These are phyloP conservation scores for Zaprionus lineosus DNA, from an alignment of 2,888 invertebrate genomes.

Conservation along the genomic window DNA sequence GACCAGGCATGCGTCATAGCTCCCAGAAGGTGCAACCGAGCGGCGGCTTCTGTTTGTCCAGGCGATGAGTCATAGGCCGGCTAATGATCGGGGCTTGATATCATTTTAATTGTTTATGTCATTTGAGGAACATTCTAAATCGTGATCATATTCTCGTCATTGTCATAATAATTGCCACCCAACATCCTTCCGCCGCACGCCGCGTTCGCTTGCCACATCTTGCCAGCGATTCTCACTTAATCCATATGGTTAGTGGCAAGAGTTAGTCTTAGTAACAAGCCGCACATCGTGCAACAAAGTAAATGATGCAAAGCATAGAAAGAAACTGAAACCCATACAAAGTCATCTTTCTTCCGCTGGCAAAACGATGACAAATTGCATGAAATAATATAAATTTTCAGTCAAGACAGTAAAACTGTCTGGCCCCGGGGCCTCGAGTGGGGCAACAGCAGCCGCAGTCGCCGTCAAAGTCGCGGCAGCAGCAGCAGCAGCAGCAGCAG, in stretches of 20 bases:
- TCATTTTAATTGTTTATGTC: constrained; percentile 52
- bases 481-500: no score
- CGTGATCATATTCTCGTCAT: constrained; percentile 48
- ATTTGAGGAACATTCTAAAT: constrained; percentile 46
- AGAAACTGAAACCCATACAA: constrained; percentile 50
- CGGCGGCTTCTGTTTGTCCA: no score
- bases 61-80: constrained; percentile 18
- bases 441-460: not conserved
- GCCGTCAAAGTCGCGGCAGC: no score
- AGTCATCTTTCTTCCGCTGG: constrained; percentile 73
- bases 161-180: no score
- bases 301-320: constrained; percentile 53
- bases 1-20: no score
- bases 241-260: constrained; percentile 8
- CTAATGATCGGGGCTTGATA: constrained; percentile 48
- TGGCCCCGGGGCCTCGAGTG: constrained; percentile 40
- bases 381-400: constrained; percentile 79
- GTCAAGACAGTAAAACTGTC: constrained; percentile 79
- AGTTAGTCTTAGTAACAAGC: constrained; percentile 30
- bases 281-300: constrained; percentile 47
- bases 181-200: no score
- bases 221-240: constrained; percentile 31
- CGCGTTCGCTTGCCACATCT: no score
- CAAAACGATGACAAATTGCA: constrained; percentile 78
- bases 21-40: no score